Evolutionary conservation across 2,888 invertebrate genomes (phyloP).

Genomic region (Watsonalla cultraria): DNA sequence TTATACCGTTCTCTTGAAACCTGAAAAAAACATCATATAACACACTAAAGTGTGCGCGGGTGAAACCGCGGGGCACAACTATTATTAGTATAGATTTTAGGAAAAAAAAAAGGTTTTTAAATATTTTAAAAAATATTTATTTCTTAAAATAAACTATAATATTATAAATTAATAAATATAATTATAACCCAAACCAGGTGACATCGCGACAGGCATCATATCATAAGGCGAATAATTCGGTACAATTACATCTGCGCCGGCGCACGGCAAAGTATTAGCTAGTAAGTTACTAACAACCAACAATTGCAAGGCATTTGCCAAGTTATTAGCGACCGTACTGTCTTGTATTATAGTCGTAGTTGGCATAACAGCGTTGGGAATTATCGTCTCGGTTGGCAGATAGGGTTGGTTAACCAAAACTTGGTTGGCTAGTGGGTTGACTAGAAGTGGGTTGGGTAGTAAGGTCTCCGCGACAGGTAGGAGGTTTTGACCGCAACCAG

Average conservation of each 20-base stretch:
- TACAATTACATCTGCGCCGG: constrained; percentile 21
- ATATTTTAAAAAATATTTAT: constrained; percentile 2
- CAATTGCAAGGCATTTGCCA: constrained; percentile 60
- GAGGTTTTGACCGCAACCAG: constrained; percentile 15
- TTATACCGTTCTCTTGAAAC: too few relatives aligned
- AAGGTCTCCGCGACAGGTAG: constrained; percentile 19
- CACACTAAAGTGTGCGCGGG: too few relatives aligned
- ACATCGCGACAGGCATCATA: not conserved
- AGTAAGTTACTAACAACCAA: constrained; percentile 58
- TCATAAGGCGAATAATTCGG: constrained; percentile 21
- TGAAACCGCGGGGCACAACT: too few relatives aligned
- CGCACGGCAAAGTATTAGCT: constrained; percentile 45
- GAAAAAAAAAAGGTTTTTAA: too few relatives aligned
- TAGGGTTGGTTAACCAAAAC: constrained; percentile 5
- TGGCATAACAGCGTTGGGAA: constrained; percentile 20
- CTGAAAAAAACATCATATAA: too few relatives aligned
- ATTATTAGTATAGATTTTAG: too few relatives aligned
- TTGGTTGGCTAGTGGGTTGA: constrained; percentile 10
- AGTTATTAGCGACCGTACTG: constrained; percentile 54
- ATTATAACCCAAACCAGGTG: constrained; percentile 14
- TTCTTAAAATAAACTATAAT: constrained; percentile 1
- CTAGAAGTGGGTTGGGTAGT: constrained; percentile 31
- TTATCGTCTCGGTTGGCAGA: constrained; percentile 10
- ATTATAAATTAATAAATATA: constrained; percentile 24
- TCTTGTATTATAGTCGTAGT: constrained; percentile 51